phyloP scores from a whole-genome alignment of 2,113 vertebrate genomes.

The Aphyosemion australe region DNA sequence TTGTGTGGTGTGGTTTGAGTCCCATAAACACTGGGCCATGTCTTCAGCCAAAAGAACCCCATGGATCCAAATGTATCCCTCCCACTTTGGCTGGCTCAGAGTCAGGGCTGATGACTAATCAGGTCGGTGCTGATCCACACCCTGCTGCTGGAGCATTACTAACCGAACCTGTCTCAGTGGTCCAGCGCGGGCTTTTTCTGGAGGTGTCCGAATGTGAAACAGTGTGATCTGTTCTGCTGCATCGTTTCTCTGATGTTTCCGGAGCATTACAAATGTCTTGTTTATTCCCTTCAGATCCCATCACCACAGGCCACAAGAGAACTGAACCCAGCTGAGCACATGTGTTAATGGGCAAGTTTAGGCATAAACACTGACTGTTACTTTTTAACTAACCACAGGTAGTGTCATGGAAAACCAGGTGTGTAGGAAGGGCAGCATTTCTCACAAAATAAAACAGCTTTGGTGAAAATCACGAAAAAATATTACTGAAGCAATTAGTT shows the following conservation, averaged over 20 bases:
- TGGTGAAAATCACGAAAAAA: not conserved
- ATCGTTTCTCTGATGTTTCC: slow-evolving; percentile 33
- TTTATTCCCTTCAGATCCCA: slow-evolving; percentile 37
- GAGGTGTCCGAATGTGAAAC: slow-evolving; percentile 41
- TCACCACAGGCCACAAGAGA: slow-evolving; percentile 50
- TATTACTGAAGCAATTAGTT: no score
- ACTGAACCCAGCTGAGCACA: slow-evolving; percentile 45
- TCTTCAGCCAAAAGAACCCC: slow-evolving; percentile 52
- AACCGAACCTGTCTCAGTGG: slow-evolving; percentile 52
- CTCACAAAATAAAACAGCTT: slow-evolving; percentile 14
- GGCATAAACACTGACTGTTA: slow-evolving; percentile 66
- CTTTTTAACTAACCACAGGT: slow-evolving; percentile 65
- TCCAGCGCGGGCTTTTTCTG: slow-evolving; percentile 7
- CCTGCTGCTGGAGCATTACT: slow-evolving; percentile 50
- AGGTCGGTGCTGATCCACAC: slow-evolving; percentile 59
- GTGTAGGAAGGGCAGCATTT: slow-evolving; percentile 18
- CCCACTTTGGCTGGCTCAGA: slow-evolving; percentile 59
- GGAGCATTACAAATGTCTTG: slow-evolving; percentile 44
- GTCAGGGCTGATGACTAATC: slow-evolving; percentile 70
- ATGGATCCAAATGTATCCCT: slow-evolving; percentile 62
- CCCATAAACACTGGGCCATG: slow-evolving; percentile 60
- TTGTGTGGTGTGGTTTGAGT: slow-evolving; percentile 60
- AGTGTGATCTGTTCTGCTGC: slow-evolving; percentile 32
- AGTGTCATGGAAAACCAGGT: slow-evolving; percentile 35
- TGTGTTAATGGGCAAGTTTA: slow-evolving; percentile 66